A percentile compares a stretch with the other conserved stretches of the same genome.
Conservation (phyloP, 2,113 vertebrate genomes). For the Lonchura striata region DNA sequence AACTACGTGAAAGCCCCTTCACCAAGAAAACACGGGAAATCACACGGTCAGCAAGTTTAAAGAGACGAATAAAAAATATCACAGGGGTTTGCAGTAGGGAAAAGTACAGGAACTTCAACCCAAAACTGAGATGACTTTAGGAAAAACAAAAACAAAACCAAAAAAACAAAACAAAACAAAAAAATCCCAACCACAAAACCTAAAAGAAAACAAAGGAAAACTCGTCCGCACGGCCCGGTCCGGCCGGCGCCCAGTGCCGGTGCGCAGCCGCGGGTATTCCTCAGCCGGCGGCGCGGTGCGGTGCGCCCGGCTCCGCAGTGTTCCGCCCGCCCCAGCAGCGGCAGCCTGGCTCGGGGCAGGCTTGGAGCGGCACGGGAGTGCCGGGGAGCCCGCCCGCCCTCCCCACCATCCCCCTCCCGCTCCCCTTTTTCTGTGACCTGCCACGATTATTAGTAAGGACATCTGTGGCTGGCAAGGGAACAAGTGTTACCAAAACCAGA, state of each 20-base stretch:
- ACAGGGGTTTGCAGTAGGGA: neutral
- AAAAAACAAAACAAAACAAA: too few species aligned
- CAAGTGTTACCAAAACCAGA: conserved; percentile 74
- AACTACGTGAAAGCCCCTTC: neutral
- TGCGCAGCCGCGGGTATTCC: neutral
- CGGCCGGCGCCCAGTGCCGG: neutral
- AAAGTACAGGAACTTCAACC: neutral
- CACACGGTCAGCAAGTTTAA: neutral
- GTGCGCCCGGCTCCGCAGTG: neutral
- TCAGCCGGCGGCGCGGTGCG: neutral
- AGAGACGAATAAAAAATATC: neutral
- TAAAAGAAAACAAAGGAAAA: neutral
- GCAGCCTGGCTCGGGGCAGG: neutral
- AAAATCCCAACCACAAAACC: too few species aligned
- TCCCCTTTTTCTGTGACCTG: conserved; percentile 71
- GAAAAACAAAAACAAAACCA: neutral
- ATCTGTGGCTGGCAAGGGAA: conserved; percentile 72
- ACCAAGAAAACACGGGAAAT: neutral
- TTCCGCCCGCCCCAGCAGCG: neutral
- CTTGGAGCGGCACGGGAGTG: neutral
- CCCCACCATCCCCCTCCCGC: neutral
- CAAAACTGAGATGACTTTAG: neutral
- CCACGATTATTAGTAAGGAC: conserved; percentile 75
- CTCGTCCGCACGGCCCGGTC: neutral
- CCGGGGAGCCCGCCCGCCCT: neutral